Base-by-base conservation (phyloP, 1,140 invertebrate species). In the Hypsibius dujardini region DNA sequence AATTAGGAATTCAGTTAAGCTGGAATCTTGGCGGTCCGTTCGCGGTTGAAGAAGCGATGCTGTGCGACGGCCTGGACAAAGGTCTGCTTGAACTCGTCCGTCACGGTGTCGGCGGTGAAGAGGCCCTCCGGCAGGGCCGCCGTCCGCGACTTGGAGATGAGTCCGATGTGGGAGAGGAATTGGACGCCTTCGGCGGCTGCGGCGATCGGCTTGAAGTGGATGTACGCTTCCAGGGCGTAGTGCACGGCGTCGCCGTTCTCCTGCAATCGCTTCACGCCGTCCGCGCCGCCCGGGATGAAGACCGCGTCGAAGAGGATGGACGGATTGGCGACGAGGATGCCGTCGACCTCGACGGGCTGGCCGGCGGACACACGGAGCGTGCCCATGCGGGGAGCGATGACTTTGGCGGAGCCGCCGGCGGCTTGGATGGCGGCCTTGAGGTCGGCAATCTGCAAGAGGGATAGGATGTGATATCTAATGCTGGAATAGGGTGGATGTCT, bases 261-360 rank as follows among this genome's bases (percentile, higher is more conserved):
- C 62, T 67, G 62, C 62, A 67, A 42, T 3, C 12, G 12, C 62
- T 67, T 67, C 12, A 42, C 45, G 45, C 62, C 45, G 3, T 12
- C 12, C 12, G 12, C 42, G 7, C 62, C 62, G 45, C 12, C 62
- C 12, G 62, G 62, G 7, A 67, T 67, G 3, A 67, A 42, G 12
- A 67, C 12, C 3, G 62, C 62, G 45, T 67, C 62, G 62, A 67
- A 67, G 12, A 67, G 42, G 62, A 67, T 67, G 12, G 62, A 67
- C 42, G 62, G 62, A 12, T 15, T 67, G 62, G 62, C 42, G 12
- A 67, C 12, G 3, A 67, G 12, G 62, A 42, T 67, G 42, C 62
- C 62, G 62, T 67, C 62, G 3, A 67, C 62, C 7, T 12, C 12
- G 12, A 67, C 42, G 12, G 12, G 3, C 7, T 42, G 12, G 12